These are phyloP conservation scores for Oryzias sinensis DNA, from an alignment of 2,797 vertebrate genomes.

Conservation along the genomic window DNA sequence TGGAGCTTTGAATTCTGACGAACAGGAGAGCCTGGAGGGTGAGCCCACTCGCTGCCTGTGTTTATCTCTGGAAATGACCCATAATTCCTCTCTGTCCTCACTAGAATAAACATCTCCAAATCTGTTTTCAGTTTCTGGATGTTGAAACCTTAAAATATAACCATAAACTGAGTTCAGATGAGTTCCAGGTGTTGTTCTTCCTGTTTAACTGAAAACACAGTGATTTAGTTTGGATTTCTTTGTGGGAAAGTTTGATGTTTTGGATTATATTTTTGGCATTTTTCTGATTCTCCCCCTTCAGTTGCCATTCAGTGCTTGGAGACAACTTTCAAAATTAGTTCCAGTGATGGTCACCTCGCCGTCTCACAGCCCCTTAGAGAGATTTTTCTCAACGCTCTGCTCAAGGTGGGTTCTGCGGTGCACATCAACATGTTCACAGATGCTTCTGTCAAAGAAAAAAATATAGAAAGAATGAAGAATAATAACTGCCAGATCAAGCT, in stretches of 20 bases:
- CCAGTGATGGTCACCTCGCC: constrained; percentile 89
- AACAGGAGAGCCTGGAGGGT: constrained; percentile 99
- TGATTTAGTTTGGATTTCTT: constrained; percentile 7
- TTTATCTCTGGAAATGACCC: not conserved
- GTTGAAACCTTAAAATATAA: not conserved
- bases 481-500: too few relatives aligned
- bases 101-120: not conserved
- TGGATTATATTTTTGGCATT: not conserved
- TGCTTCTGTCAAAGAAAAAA: too few relatives aligned
- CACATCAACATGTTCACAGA: not conserved
- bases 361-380: constrained; percentile 87
- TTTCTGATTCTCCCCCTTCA: constrained; percentile 47
- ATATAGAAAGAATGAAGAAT: too few relatives aligned
- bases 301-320: constrained; percentile 98
- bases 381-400: constrained; percentile 89
- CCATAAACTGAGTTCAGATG: not conserved
- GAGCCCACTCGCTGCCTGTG: constrained; percentile 24
- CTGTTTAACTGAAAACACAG: not conserved
- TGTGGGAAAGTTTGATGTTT: not conserved
- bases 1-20: constrained; percentile 89
- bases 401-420: constrained; percentile 79
- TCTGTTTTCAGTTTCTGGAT: too few relatives aligned
- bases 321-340: constrained; percentile 93
- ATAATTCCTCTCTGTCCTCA: not conserved
- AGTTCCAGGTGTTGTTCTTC: not conserved